These are phyloP conservation scores for Hippocampus zosterae DNA, from an alignment of 2,113 vertebrate genomes.

Conservation along the genomic window DNA sequence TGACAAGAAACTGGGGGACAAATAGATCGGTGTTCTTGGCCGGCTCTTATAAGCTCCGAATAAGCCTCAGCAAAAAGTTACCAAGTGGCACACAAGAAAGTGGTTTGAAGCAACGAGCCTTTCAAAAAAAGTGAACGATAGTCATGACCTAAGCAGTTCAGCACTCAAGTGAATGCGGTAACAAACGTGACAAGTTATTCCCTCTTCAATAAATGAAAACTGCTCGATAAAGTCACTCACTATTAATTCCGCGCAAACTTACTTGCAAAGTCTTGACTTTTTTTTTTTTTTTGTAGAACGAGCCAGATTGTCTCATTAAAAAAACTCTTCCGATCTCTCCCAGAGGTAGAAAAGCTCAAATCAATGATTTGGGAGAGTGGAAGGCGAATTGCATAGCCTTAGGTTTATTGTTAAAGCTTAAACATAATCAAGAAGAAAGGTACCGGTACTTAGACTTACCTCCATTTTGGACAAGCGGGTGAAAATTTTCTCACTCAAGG, in stretches of 20 bases:
- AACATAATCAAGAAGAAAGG: background rate
- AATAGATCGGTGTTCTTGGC: constrained; percentile 30
- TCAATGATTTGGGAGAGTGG: constrained; percentile 14
- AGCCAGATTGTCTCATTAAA: constrained; percentile 3
- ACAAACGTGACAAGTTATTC: background rate
- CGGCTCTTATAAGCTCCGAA: constrained; percentile 28
- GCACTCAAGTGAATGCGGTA: background rate
- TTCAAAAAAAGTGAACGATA: background rate
- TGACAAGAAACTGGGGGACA: constrained; percentile 16
- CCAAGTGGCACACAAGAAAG: constrained; percentile 35
- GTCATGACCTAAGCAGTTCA: no score
- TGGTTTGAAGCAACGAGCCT: constrained; percentile 20
- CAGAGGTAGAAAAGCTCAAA: constrained; percentile 15
- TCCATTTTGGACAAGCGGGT: background rate
- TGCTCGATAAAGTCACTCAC: background rate
- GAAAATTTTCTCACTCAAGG: background rate
- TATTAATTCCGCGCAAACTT: background rate
- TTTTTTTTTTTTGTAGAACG: background rate
- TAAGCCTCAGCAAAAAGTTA: constrained; percentile 24
- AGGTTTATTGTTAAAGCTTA: constrained; percentile 5
- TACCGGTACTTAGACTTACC: background rate
- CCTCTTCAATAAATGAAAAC: background rate
- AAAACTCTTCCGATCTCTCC: constrained; percentile 8
- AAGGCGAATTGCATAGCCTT: constrained; percentile 1
- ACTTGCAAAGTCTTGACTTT: background rate